Percentiles rank a stretch among this genome's conserved stretches.
phyloP scores from a whole-genome alignment of 2,888 invertebrate species.

The Scrobipalpa atriplicella region DNA sequence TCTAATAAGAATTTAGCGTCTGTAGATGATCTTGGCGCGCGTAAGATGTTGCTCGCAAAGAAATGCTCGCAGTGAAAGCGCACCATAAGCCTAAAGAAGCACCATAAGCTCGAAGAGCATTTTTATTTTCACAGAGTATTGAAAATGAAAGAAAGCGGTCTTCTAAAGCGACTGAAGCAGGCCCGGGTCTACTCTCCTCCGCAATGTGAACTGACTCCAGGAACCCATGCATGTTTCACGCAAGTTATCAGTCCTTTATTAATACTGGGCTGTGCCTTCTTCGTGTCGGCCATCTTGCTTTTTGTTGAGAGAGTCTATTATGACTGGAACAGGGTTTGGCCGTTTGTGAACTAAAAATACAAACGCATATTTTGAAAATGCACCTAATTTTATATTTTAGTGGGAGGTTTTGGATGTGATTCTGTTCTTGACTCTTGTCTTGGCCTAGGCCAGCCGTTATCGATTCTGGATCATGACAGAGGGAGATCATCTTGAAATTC shows the following conservation, averaged over 20 bases:
- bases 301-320: neutral
- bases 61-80: too few species aligned
- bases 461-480: too few species aligned
- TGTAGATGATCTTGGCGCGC: too few species aligned
- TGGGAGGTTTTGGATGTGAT: too few species aligned
- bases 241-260: neutral
- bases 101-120: too few species aligned
- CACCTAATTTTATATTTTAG: too few species aligned
- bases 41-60: too few species aligned
- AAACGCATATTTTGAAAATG: neutral
- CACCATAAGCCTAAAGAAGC: too few species aligned
- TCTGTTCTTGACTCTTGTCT: too few species aligned
- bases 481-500: too few species aligned
- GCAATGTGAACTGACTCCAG: neutral
- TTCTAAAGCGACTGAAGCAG: slow-evolving; percentile 29
- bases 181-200: neutral
- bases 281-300: neutral
- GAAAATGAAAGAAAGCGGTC: slow-evolving; percentile 23
- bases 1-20: too few species aligned
- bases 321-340: slow-evolving; percentile 5
- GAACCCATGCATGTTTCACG: neutral
- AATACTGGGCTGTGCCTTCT: neutral
- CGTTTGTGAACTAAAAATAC: neutral
- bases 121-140: slow-evolving; percentile 21
- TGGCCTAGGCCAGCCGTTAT: too few species aligned